Evolutionary conservation across 2,113 vertebrate species (phyloP).

Genomic region (Seriola aureovittata): DNA sequence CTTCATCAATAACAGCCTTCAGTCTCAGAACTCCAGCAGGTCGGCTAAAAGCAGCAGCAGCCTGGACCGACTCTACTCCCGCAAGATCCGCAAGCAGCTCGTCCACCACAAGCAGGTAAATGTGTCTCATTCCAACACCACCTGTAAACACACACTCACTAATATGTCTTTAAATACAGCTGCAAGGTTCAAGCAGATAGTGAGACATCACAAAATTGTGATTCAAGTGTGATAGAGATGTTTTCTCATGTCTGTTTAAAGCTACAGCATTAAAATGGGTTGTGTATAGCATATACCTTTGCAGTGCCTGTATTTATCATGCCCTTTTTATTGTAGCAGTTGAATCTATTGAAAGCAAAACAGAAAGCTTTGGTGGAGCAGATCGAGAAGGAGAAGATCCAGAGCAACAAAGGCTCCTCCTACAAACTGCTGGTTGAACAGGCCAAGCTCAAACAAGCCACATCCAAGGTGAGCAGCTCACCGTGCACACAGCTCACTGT

Average conservation of each 20-base stretch:
- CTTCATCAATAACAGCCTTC: constrained; percentile 98
- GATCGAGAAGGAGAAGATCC: constrained; percentile 99
- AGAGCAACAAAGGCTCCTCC: constrained; percentile 99
- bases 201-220: too few relatives aligned
- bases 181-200: too few relatives aligned
- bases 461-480: constrained; percentile 92
- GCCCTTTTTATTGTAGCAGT: constrained; percentile 94
- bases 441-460: constrained; percentile 99
- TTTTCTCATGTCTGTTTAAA: too few relatives aligned
- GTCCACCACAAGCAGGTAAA: constrained; percentile 99
- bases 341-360: constrained; percentile 99
- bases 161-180: not conserved
- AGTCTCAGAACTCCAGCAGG: constrained; percentile 92
- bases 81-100: constrained; percentile 98
- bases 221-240: too few relatives aligned
- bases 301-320: constrained; percentile 64
- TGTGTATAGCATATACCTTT: not conserved
- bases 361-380: constrained; percentile 99
- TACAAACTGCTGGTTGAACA: constrained; percentile 99
- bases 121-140: constrained; percentile 62
- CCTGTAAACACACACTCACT: not conserved
- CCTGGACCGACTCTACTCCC: constrained; percentile 95
- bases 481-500: not conserved
- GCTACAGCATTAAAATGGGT: not conserved
- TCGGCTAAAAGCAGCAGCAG: constrained; percentile 96